Conservation (phyloP, 2,888 invertebrate genomes). For the Aelia acuminata region DNA sequence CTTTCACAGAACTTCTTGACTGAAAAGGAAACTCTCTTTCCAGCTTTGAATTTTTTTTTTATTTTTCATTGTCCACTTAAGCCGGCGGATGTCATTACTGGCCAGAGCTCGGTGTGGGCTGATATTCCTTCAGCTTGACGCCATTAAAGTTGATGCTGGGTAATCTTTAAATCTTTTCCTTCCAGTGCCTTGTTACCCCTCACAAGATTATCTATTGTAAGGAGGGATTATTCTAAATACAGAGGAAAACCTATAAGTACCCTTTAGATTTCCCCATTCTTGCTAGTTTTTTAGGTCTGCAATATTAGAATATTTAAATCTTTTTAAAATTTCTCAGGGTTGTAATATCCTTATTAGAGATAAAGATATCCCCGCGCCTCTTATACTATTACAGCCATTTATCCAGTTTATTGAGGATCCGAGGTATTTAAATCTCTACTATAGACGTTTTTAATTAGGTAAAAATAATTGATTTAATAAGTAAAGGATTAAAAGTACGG, state of each 20-base stretch:
- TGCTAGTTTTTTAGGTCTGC: no score
- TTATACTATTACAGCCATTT: no score
- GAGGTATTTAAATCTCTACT: no score
- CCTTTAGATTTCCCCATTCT: no score
- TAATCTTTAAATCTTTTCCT: not conserved
- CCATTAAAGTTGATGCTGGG: not conserved
- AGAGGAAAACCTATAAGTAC: not conserved
- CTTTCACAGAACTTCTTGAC: not conserved
- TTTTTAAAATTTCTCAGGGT: no score
- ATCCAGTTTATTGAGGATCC: no score
- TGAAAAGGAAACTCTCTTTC: not conserved
- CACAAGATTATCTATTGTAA: not conserved
- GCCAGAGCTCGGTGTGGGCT: not conserved
- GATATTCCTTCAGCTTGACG: not conserved
- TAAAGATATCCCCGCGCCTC: no score
- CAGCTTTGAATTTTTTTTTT: not conserved
- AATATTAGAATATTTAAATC: no score
- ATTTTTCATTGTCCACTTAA: not conserved
- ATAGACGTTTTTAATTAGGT: no score
- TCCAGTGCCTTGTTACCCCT: not conserved
- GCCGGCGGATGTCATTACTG: not conserved
- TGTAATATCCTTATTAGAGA: no score
- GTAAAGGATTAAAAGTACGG: no score
- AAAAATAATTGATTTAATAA: no score
- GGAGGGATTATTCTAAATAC: not conserved